These are phyloP conservation scores for Drosophila gaucha DNA, from an alignment of 2,888 invertebrate genomes.

Conservation along the genomic window DNA sequence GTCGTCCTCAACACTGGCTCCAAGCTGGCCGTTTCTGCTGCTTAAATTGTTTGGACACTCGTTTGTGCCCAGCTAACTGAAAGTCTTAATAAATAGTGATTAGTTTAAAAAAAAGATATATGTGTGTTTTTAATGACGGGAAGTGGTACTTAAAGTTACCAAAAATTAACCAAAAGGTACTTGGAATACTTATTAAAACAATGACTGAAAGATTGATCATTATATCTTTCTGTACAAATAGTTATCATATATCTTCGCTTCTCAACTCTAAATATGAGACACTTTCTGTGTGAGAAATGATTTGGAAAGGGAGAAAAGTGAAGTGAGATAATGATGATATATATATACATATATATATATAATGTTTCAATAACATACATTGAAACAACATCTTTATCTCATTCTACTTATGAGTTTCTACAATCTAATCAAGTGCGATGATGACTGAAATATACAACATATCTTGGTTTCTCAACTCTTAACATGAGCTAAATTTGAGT, in stretches of 20 bases:
- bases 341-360: too few species aligned
- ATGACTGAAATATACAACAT: not conserved
- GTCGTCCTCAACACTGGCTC: slow-evolving; percentile 63
- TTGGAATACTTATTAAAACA: too few species aligned
- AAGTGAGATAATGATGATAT: not conserved
- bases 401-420: not conserved
- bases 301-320: too few species aligned
- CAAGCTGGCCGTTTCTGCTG: slow-evolving; percentile 69
- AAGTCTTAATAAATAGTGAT: slow-evolving; percentile 75
- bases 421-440: not conserved
- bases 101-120: slow-evolving; percentile 51
- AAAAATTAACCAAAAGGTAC: too few species aligned
- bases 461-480: not conserved
- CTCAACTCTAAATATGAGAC: not conserved
- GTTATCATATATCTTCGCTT: not conserved
- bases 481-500: not conserved
- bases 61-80: slow-evolving; percentile 11
- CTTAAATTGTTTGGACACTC: slow-evolving; percentile 50
- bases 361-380: too few species aligned
- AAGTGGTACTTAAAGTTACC: not conserved
- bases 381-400: too few species aligned
- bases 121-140: slow-evolving; percentile 21
- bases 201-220: not conserved
- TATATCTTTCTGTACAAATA: not conserved
- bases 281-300: not conserved